Percentiles rank a stretch among this genome's conserved stretches.
Conservation (phyloP, 1,140 invertebrate genomes). For the Leptinotarsa defecta region DNA sequence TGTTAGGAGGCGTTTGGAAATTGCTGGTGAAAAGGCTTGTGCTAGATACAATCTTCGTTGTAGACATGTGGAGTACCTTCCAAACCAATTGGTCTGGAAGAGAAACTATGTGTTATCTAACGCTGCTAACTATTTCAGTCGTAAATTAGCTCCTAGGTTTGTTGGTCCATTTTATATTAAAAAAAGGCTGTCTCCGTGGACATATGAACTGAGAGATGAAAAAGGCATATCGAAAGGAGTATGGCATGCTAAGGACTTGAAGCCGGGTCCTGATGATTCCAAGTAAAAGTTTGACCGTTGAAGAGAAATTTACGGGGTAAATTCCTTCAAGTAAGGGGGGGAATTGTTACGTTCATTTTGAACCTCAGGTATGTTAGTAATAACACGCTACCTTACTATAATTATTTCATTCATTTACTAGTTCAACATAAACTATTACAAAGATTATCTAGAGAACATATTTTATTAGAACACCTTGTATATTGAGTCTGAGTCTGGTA, state of each 20-base stretch:
- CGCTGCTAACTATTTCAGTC: conserved; percentile 18
- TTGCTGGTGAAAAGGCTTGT: too few species aligned
- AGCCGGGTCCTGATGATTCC: neutral
- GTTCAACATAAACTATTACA: too few species aligned
- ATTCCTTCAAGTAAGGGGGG: neutral
- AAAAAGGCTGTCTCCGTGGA: neutral
- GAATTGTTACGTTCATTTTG: neutral
- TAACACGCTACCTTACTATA: too few species aligned
- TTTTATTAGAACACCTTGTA: too few species aligned
- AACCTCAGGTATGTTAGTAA: too few species aligned
- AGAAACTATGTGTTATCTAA: conserved; percentile 23
- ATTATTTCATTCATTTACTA: too few species aligned
- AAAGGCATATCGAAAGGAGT: neutral
- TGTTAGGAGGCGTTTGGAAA: too few species aligned
- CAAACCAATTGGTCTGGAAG: conserved; percentile 13
- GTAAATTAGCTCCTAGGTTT: conserved; percentile 30
- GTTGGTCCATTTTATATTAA: conserved; percentile 4
- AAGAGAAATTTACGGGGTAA: neutral
- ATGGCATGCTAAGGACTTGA: neutral
- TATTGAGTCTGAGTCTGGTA: too few species aligned
- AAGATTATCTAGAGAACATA: too few species aligned
- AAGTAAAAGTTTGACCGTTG: neutral
- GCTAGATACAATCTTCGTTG: neutral
- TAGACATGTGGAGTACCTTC: neutral
- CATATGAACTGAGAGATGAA: conserved; percentile 15